A percentile compares a stretch with the other conserved stretches of the same genome.
These are phyloP conservation scores for Palythoa caribaeorum DNA, from an alignment of 92 coral and sea anemone species.

Conservation along the genomic window DNA sequence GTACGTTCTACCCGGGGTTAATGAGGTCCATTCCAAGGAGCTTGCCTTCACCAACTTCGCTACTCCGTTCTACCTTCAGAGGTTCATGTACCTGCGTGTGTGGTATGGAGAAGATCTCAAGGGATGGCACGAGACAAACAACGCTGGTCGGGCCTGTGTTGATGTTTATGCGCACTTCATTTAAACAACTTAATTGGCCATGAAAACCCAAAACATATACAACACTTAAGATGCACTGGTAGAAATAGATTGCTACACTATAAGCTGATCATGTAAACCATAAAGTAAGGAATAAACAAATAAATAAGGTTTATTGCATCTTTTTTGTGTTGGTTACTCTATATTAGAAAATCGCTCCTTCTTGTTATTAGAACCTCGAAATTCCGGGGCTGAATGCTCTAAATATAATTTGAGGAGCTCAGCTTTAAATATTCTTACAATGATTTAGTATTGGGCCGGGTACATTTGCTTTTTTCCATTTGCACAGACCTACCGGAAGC, in stretches of 20 bases:
- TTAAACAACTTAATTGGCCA: neutral
- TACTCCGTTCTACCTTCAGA: constrained; percentile 7
- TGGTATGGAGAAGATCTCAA: neutral
- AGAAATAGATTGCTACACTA: neutral
- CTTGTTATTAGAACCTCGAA: too few relatives aligned
- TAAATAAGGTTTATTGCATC: too few relatives aligned
- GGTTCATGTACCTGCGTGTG: constrained; percentile 11
- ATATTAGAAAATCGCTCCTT: too few relatives aligned
- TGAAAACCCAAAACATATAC: neutral
- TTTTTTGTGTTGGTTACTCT: too few relatives aligned
- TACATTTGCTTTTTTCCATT: too few relatives aligned
- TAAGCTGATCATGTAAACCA: neutral
- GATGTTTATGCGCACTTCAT: constrained; percentile 1
- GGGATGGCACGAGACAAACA: neutral
- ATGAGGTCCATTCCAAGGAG: neutral
- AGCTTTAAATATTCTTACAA: too few relatives aligned
- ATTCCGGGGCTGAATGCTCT: too few relatives aligned
- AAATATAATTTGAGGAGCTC: too few relatives aligned
- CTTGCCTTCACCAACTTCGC: constrained; percentile 1
- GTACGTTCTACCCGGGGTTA: neutral
- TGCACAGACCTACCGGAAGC: too few relatives aligned
- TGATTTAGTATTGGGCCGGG: too few relatives aligned
- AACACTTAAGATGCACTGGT: neutral
- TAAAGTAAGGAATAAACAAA: neutral
- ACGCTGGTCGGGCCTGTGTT: neutral